phyloP scores from a whole-genome alignment of 2,113 vertebrate genomes.

The Cephalopholis sonnerati region DNA sequence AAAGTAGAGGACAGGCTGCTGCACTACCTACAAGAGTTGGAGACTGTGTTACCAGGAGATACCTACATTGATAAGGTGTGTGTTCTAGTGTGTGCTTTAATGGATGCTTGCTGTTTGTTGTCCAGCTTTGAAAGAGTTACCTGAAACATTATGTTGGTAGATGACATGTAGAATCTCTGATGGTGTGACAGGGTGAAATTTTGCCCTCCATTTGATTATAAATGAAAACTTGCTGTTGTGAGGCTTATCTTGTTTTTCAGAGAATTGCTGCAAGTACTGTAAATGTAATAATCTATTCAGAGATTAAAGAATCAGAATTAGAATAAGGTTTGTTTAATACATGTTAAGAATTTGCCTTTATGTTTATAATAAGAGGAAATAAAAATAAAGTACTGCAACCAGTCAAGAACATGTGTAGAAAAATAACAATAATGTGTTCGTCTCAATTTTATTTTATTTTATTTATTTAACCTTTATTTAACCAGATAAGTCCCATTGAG shows the following conservation, averaged over 20 bases:
- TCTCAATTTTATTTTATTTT: too few species aligned
- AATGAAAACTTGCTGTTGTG: neutral
- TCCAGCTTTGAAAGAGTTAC: neutral
- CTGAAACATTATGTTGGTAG: neutral
- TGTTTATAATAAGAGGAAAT: too few species aligned
- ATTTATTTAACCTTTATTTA: too few species aligned
- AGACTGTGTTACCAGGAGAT: conserved; percentile 65
- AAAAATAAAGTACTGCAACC: too few species aligned
- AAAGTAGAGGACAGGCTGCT: conserved; percentile 81
- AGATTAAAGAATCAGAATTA: neutral
- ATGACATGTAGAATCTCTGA: neutral
- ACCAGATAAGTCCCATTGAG: too few species aligned
- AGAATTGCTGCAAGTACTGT: neutral
- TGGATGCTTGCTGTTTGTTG: neutral
- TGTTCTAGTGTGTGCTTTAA: neutral
- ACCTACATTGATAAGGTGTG: conserved; percentile 78
- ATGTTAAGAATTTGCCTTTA: too few species aligned
- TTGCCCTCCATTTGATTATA: neutral
- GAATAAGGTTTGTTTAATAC: too few species aligned
- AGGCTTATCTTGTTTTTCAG: neutral
- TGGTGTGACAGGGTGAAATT: neutral
- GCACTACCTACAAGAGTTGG: conserved; percentile 75
- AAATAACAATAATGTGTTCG: too few species aligned
- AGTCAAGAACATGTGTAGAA: too few species aligned
- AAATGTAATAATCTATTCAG: neutral